Evolutionary conservation across 2,888 invertebrate genomes (phyloP).

Genomic region (Phengaris arion): DNA sequence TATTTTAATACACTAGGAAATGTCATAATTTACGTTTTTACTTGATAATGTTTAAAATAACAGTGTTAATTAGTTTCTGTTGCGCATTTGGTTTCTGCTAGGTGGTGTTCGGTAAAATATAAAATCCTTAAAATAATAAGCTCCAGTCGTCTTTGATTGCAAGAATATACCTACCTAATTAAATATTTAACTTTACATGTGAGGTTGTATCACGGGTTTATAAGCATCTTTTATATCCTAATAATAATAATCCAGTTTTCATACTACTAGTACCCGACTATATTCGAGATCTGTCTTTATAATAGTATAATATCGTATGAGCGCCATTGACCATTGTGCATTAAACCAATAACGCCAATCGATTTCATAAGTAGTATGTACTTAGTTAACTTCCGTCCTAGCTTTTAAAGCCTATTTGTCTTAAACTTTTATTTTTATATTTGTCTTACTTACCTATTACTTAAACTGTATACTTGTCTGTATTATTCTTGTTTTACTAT

Average conservation of each 20-base stretch:
- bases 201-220: background rate
- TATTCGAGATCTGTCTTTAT: background rate
- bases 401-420: constrained; percentile 3
- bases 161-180: no score
- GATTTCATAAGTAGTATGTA: background rate
- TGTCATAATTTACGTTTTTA: no score
- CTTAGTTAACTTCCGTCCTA: constrained; percentile 14
- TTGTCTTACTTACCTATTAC: background rate
- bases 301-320: background rate
- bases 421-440: background rate
- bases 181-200: no score
- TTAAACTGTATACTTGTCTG: background rate
- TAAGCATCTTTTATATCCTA: background rate
- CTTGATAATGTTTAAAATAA: no score
- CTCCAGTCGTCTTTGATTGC: no score
- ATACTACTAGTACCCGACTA: background rate
- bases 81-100: no score
- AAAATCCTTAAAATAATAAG: no score
- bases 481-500: background rate
- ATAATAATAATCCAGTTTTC: background rate
- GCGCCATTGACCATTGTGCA: background rate
- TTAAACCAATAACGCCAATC: background rate
- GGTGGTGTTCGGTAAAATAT: no score
- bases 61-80: no score
- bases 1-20: no score